Base-by-base conservation (phyloP, 2,113 vertebrate species). In the Forbesichthys agassizii region DNA sequence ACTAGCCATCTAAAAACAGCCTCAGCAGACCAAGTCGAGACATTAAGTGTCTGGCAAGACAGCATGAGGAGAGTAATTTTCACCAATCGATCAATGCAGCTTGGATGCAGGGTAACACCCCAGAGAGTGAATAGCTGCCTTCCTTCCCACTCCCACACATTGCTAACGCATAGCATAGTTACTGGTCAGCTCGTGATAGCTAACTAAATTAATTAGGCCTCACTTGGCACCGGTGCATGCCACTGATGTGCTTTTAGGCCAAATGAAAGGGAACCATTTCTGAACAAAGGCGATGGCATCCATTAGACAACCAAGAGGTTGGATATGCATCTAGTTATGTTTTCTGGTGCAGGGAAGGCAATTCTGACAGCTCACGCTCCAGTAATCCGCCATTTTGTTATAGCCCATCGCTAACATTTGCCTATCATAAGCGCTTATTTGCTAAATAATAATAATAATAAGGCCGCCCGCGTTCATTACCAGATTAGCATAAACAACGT, bases 381-480 rank as follows among this genome's bases (percentile, higher is more conserved):
- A 72, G 13, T 75, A 27, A 71, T 81, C 89, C 89, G 86, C 89
- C 89, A 91, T 91, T 91, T 91, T 91, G 89, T 88, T 87, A 51
- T 86, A 82, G 83, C 85, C 77, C 59, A 57, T 27, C 54, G 88
- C 88, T 88, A 87, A 66, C 62, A 58, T 54, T 85, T 82, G 61
- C 77, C 48, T 4, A 9, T 66, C 68, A 64, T 63, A 5, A 2
- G 5, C 33, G 6, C 3, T 62, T 65, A 53, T 3, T 11, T 11
- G 16, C n/a, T 4, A 64, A 51, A 10, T 11, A 13, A 27, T 2
- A 20, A 20, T 20, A 20, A 20, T 20, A 27, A 20, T 20, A 16
- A 1, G 12, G 0, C 9, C 6, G 1, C 16, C 1, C 3, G 4
- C 33, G 4, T 1, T 13, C 36, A 42, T 42, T 42, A 6, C 7